Conservation (phyloP, 64 coral and sea anemone species). For the Catalaphyllia jardinei region DNA sequence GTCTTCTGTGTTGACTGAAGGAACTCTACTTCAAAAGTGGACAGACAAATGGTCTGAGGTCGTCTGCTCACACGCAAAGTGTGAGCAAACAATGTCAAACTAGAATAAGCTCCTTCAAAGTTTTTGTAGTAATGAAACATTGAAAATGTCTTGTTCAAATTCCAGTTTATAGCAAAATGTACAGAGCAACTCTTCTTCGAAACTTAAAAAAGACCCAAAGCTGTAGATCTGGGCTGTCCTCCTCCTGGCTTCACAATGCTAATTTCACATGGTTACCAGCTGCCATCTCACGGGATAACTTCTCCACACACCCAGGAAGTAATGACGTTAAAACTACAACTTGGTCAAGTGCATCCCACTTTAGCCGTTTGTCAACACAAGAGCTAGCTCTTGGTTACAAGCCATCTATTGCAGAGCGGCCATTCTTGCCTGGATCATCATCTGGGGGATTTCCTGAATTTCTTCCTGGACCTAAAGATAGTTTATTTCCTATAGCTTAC, state of each 20-base stretch:
- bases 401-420: constrained; percentile 15
- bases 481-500: constrained; percentile 38
- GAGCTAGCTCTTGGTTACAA: constrained; percentile 15
- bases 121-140: too few relatives aligned
- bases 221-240: background rate
- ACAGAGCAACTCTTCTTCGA: background rate
- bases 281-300: background rate
- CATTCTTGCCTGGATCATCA: constrained; percentile 33
- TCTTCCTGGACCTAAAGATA: constrained; percentile 11
- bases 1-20: too few relatives aligned
- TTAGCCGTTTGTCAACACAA: background rate
- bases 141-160: background rate
- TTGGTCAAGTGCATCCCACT: background rate
- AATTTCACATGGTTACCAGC: background rate
- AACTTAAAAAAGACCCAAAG: background rate
- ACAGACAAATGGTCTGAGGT: too few relatives aligned
- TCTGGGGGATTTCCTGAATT: constrained; percentile 50
- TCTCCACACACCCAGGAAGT: background rate
- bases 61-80: too few relatives aligned
- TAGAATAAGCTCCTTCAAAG: too few relatives aligned
- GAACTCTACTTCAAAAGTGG: too few relatives aligned
- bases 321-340: background rate
- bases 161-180: background rate
- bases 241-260: too few relatives aligned
- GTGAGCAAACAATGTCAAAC: too few relatives aligned